These are phyloP conservation scores for Pipra filicauda DNA, from an alignment of 2,113 vertebrate species.

Conservation along the genomic window DNA sequence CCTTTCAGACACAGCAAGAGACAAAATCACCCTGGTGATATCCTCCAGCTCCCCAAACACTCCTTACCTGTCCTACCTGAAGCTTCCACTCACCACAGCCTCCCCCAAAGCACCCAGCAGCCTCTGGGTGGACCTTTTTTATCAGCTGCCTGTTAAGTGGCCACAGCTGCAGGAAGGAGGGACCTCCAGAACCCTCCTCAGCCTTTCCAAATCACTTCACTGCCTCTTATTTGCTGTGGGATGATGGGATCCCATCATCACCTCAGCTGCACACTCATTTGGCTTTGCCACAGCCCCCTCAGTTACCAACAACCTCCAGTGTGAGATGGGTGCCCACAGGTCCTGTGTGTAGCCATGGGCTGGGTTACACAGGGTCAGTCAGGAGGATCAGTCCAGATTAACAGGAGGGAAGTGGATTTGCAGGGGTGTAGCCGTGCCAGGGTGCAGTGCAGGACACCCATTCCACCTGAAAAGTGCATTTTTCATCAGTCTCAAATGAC, in stretches of 20 bases:
- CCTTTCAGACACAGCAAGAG: background rate
- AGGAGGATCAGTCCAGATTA: fast-evolving
- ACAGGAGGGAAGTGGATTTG: background rate
- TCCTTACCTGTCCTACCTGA: background rate
- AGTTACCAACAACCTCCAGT: background rate
- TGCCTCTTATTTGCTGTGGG: background rate
- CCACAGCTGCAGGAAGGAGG: background rate
- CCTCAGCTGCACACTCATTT: fast-evolving
- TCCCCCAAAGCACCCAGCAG: background rate
- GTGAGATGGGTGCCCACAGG: background rate
- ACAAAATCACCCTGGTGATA: background rate
- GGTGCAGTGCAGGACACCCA: background rate
- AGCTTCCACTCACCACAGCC: background rate
- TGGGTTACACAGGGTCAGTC: background rate
- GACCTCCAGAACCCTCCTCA: background rate
- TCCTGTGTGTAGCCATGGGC: fast-evolving
- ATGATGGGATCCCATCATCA: background rate
- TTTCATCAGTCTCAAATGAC: background rate
- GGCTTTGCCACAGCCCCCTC: background rate
- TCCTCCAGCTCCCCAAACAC: background rate
- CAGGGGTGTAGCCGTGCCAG: background rate
- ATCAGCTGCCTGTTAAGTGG: background rate
- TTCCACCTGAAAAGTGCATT: background rate
- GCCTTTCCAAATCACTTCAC: background rate
- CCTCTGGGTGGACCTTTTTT: background rate